Evolutionary conservation across 1,140 invertebrate genomes (phyloP).

Genomic region (Sarcophaga bullata): DNA sequence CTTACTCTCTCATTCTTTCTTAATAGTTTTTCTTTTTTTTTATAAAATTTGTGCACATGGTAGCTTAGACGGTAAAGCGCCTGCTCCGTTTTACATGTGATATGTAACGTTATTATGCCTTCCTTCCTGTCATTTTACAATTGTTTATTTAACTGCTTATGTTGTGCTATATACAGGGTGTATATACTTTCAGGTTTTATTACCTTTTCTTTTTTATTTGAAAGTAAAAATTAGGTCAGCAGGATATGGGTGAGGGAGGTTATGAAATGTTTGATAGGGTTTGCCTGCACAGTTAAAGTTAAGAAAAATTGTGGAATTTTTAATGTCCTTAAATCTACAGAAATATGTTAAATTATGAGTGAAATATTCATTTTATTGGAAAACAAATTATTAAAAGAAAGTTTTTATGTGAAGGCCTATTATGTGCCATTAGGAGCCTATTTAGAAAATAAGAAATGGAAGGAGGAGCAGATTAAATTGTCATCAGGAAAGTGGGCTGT

Average conservation of each 20-base stretch:
- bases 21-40: not conserved
- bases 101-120: not conserved
- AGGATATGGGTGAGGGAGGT: not conserved
- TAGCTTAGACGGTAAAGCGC: not conserved
- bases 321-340: no score
- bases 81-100: not conserved
- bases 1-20: not conserved
- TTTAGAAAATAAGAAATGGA: no score
- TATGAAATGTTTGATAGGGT: not conserved
- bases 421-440: no score
- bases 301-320: no score
- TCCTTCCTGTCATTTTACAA: not conserved
- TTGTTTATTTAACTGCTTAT: not conserved
- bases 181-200: not conserved
- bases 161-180: not conserved
- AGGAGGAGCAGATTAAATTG: no score
- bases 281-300: not conserved
- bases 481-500: no score
- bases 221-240: constrained; percentile 3
- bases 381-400: no score
- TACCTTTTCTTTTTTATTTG: not conserved
- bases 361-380: no score
- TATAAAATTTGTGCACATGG: not conserved
- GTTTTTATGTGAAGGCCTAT: no score
- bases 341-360: no score